Base-by-base conservation (phyloP, 1,140 invertebrate species). In the Drosophila sechellia region DNA sequence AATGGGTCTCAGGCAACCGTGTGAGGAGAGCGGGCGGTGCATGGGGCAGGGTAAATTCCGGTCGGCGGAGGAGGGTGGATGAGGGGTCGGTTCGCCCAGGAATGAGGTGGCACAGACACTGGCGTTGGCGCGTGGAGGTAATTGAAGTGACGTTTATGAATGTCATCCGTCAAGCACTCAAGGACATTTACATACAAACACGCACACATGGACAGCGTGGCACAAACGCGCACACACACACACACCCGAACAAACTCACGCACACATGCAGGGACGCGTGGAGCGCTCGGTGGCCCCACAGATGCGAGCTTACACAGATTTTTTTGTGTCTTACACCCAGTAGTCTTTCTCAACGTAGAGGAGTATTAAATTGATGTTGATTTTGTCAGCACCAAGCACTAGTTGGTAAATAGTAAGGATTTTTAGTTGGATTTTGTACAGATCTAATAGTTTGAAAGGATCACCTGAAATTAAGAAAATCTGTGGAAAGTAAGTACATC, bases 141-240 rank as follows among this genome's bases (percentile, higher is more conserved):
- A 87, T 87, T 87, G 83, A 87, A 87, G 83, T 89, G 83, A 87
- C 83, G 83, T 87, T 87, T 87, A 87, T 87, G 83, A 87, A 87
- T 87, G 84, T 89, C 83, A 87, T 87, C 84, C 83, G 83, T 87
- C 83, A 87, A 83, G 84, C 83, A 83, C 83, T 87, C 83, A 87
- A 87, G 83, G 48, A 95, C 95, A 79, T 94, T 87, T 89, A 89
- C 84, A 87, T 89, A 84, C 68, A 89, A 50, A 79, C 79, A 66
- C 43, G 66, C 68, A 77, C 63, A 61, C 57, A 50, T 39, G 60
- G 46, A 70, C 35, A 66, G 34, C 37, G 4, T 15, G 15, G 42
- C 39, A 61, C 74, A 60, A 53, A 54, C 48, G 20, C 17, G 49
- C 20, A 60, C 46, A 22, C 25, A 53, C 27, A 52, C 34, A 46